These are phyloP conservation scores for Spisula subtruncata DNA, from an alignment of 2,888 invertebrate species.

Conservation along the genomic window DNA sequence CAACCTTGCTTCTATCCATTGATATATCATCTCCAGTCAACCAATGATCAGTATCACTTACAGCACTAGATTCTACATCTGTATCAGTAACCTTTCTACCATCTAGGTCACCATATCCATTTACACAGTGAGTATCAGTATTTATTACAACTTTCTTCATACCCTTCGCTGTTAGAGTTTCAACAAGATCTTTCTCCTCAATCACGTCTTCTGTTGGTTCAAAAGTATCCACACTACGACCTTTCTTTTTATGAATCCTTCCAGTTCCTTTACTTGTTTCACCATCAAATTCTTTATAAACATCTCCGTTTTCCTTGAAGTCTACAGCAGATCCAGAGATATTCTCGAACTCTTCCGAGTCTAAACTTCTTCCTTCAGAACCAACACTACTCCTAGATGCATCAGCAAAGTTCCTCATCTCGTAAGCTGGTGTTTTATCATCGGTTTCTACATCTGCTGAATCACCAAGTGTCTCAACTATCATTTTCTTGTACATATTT, in stretches of 20 bases:
- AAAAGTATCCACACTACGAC: conserved; percentile 37
- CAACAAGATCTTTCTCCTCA: conserved; percentile 10
- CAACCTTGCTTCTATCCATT: neutral
- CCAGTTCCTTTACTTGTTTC: neutral
- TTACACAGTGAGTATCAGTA: neutral
- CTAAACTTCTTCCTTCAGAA: conserved; percentile 12
- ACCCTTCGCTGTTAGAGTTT: neutral
- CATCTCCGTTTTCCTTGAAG: neutral
- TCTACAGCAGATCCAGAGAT: conserved; percentile 48
- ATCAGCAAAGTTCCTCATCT: conserved; percentile 39
- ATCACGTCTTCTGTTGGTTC: conserved; percentile 28
- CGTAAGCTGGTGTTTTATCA: conserved; percentile 7
- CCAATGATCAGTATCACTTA: neutral
- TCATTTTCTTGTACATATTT: conserved; percentile 2
- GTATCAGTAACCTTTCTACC: neutral
- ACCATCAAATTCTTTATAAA: neutral
- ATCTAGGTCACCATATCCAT: neutral
- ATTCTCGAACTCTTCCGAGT: conserved; percentile 57
- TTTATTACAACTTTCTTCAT: neutral
- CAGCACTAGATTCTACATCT: neutral
- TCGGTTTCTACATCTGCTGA: neutral
- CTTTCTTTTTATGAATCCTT: neutral
- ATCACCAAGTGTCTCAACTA: neutral
- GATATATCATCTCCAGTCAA: conserved; percentile 17
- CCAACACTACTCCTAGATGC: neutral